Evolutionary conservation across 2,797 vertebrate species (phyloP), one percentile per base, ranked within the genome.

Genomic region (Thripadectes ignobilis): DNA sequence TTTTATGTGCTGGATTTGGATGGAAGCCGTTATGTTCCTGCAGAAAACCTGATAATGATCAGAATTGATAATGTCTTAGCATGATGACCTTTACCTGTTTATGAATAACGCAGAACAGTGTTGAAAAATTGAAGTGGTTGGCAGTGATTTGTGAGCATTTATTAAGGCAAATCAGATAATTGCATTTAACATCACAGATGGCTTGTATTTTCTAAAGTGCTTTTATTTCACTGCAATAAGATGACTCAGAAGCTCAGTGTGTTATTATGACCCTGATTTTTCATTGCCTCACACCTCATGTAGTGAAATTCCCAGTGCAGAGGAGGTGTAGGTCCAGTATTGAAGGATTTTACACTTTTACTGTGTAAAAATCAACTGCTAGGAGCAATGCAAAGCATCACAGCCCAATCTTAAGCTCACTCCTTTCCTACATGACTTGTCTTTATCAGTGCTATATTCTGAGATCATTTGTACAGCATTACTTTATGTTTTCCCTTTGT

Each of bases 1-100:
- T 87, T 92, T 46, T 57, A n/a, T 75, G 29, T 71, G 63, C 48
- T 90, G 69, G 19, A 59, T 92, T 90, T 94, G 72, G 74, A 80
- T 78, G 38, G 74, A 87, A 91, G 45, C 12, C 90, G 19, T 89
- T 88, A 77, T 86, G 63, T 84, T 95, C 79, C 36, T 92, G 45
- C 48, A 91, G 78, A 71, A 79, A 92, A 74, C 57, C 80, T 92
- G 65, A 89, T 91, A 93, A 94, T 91, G 74, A 87, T 95, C 57
- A 77, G 55, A 82, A 49, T 46, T 96, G 88, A 91, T 87, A 93
- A 89, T 67, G 58, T 80, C 88, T 94, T 69, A 69, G 71, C 61
- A 58, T 36, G 54, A 51, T 92, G 89, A 93, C 92, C 95, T 96
- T 96, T 97, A 90, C 95, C 86, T 97, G 88, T 75, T 94, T 66